Conservation (phyloP, 2,888 invertebrate genomes). For the Yponomeuta plumbellus region DNA sequence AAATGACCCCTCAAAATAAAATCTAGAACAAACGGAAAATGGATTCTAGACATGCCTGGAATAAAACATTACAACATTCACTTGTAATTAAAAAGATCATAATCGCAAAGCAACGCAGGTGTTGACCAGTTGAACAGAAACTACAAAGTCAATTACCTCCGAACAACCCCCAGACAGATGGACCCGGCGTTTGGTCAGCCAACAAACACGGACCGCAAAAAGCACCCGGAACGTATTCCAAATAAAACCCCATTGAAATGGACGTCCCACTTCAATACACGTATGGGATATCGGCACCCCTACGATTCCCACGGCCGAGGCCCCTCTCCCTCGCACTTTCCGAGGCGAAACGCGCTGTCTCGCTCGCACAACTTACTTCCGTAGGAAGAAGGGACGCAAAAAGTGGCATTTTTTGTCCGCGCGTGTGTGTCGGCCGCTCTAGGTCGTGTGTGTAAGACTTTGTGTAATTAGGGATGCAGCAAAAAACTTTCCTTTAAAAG, state of each 20-base stretch:
- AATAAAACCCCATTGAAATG: conserved; percentile 40
- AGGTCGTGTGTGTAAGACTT: conserved; percentile 10
- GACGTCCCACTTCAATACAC: conserved; percentile 57
- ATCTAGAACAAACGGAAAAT: too few relatives aligned
- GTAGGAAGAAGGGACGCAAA: conserved; percentile 70
- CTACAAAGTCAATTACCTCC: background rate
- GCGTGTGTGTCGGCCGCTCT: conserved; percentile 48
- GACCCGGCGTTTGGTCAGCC: conserved; percentile 10
- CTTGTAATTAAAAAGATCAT: background rate
- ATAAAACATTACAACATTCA: background rate
- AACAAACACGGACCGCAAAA: conserved; percentile 14
- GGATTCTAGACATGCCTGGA: background rate
- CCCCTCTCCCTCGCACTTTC: conserved; percentile 39
- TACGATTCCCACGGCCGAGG: conserved; percentile 64
- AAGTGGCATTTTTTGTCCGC: conserved; percentile 54
- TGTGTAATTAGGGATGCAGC: conserved; percentile 11
- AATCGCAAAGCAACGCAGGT: background rate
- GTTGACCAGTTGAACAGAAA: background rate
- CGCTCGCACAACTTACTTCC: conserved; percentile 50
- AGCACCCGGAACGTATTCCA: conserved; percentile 26
- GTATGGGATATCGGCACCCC: conserved; percentile 73
- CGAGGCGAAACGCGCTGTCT: conserved; percentile 27
- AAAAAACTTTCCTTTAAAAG: background rate
- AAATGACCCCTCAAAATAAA: too few relatives aligned
- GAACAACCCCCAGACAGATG: background rate